Evolutionary conservation across 2,797 vertebrate species (phyloP), one percentile per base, ranked within the genome.

Genomic region (Cottoperca gobio): DNA sequence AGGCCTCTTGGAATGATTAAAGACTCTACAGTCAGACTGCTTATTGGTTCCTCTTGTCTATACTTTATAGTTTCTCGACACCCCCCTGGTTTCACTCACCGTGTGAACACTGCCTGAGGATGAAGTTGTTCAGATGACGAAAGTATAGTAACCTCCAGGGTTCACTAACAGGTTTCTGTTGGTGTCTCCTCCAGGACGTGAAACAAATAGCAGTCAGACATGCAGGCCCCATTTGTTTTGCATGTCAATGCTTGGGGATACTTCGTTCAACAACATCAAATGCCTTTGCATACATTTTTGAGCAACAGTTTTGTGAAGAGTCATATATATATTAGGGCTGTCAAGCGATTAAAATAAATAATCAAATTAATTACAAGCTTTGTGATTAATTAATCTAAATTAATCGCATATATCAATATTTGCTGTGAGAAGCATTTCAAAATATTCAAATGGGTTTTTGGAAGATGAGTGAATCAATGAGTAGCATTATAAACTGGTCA

Each of bases 71-170:
- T 76, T 82, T 57, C 66, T 58, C 75, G 55, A 68, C 70, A 59
- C 63, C 70, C 73, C 50, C 73, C 50, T 62, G 59, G 68, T 83
- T 83, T 82, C 75, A 68, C 68, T 79, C 48, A 31, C 26, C 50
- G 23, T 65, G 68, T 55, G 61, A 19, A 60, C 50, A n/a, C 70
- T 62, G 87, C 82, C 84, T 21, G 43, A 43, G 78, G 83, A 77
- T 35, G 49, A 67, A 73, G 40, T 46, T 21, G 42, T 40, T 83
- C 62, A 49, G 21, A 59, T 70, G 57, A 69, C 7, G 0, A 19
- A 14, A 59, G 71, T 74, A 48, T 46, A 7, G 0, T 24, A 23
- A 58, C 60, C 81, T 77, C 45, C 33, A 42, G 40, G 58, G 45
- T 70, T 58, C 40, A 24, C 59, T 37, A 58, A 73, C 70, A 54